Conservation (phyloP, 2,888 invertebrate genomes). For the Drosophila melanosoma region DNA sequence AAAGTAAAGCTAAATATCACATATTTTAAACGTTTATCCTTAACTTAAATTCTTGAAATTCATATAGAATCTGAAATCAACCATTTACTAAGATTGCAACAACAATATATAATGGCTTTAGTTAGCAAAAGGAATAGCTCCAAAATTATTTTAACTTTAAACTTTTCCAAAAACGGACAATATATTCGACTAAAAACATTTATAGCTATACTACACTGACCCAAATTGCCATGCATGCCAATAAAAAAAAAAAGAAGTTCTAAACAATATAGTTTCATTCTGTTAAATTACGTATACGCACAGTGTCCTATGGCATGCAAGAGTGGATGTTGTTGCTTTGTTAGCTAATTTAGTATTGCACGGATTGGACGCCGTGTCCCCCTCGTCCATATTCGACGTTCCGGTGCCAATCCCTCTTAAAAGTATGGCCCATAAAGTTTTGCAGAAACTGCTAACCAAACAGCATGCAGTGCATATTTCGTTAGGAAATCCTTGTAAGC, state of each 20-base stretch:
- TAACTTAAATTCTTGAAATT: not conserved
- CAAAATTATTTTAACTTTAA: slow-evolving; percentile 25
- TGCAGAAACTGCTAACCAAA: slow-evolving; percentile 40
- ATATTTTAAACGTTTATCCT: not conserved
- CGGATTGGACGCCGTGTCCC: not conserved
- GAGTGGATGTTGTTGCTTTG: slow-evolving; percentile 34
- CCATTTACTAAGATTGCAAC: not conserved
- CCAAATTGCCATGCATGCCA: slow-evolving; percentile 41
- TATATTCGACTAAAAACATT: slow-evolving; percentile 32
- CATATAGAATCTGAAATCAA: not conserved
- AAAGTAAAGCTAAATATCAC: not conserved
- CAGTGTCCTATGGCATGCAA: slow-evolving; percentile 30
- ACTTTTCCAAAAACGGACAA: slow-evolving; percentile 4
- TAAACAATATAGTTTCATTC: slow-evolving; percentile 45
- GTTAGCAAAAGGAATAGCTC: not conserved
- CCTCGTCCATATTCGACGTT: not conserved
- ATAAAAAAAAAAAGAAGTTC: slow-evolving; percentile 12
- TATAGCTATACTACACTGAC: slow-evolving; percentile 25
- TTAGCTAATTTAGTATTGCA: slow-evolving; percentile 62
- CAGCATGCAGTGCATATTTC: slow-evolving; percentile 59
- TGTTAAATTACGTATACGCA: slow-evolving; percentile 67
- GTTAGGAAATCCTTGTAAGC: slow-evolving; percentile 76
- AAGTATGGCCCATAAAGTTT: slow-evolving; percentile 70
- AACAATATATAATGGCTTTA: not conserved
- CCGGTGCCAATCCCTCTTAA: slow-evolving; percentile 34